phyloP scores from a whole-genome alignment of 2,113 vertebrate genomes.

The Passer montanus region DNA sequence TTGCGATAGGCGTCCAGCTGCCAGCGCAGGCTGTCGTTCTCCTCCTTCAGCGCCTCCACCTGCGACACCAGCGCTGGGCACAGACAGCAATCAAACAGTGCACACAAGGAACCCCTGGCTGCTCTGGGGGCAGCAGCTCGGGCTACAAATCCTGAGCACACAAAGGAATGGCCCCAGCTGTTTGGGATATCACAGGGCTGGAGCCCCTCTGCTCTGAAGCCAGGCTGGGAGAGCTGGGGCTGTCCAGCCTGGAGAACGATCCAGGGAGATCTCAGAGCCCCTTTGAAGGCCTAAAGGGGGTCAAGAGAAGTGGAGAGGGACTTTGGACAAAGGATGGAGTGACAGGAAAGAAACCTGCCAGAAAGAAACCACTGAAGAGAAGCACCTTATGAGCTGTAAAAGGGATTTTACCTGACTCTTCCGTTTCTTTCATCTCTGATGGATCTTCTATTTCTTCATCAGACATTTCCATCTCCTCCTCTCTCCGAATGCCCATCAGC shows the following conservation, averaged over 20 bases:
- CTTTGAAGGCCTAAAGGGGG: not conserved
- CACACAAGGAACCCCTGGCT: rapidly evolving
- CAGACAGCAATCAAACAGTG: not conserved
- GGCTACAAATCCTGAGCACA: not conserved
- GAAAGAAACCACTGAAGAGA: not conserved
- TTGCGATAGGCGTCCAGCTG: constrained; percentile 95
- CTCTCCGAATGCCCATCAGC: constrained; percentile 94
- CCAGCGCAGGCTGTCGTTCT: constrained; percentile 95
- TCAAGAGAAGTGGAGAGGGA: not conserved
- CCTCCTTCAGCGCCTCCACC: constrained; percentile 90
- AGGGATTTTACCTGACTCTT: constrained; percentile 84
- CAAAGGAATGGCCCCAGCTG: not conserved
- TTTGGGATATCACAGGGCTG: rapidly evolving
- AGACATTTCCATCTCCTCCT: constrained; percentile 99
- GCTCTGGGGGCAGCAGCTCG: not conserved
- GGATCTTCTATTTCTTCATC: constrained; percentile 91
- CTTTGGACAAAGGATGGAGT: not conserved
- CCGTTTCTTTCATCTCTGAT: constrained; percentile 85
- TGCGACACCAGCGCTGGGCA: constrained; percentile 79
- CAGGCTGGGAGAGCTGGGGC: not conserved
- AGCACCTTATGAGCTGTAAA: not conserved
- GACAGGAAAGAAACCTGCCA: not conserved
- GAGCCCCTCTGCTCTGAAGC: not conserved
- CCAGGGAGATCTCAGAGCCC: not conserved
- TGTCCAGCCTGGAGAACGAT: not conserved